Conservation (phyloP, 2,113 vertebrate genomes). For the Syrmaticus mikado region DNA sequence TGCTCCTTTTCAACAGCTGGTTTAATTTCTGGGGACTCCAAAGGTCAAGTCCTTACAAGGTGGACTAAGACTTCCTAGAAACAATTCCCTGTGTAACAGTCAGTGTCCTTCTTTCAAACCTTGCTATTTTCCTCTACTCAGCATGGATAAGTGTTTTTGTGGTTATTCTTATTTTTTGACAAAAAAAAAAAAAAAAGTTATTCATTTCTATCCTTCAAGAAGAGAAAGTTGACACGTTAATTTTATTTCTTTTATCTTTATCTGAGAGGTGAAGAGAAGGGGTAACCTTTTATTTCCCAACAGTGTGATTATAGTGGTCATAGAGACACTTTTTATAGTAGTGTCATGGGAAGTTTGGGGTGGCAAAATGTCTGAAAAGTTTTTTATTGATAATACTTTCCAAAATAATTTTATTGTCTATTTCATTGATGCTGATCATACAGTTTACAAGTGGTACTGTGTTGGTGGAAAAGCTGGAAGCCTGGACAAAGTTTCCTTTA, state of each 20-base stretch:
- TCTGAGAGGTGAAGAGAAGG: neutral
- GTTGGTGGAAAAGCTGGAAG: neutral
- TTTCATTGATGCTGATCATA: neutral
- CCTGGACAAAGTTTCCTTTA: neutral
- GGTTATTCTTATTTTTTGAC: fast-evolving
- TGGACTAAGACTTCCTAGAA: neutral
- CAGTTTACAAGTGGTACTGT: neutral
- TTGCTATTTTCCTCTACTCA: neutral
- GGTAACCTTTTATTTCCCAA: neutral
- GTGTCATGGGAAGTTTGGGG: neutral
- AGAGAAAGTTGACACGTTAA: neutral
- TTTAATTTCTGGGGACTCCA: neutral
- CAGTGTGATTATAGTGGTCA: neutral
- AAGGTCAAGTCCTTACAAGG: neutral
- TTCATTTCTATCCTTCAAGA: neutral
- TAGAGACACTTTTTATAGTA: neutral
- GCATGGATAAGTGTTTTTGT: neutral
- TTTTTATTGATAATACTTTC: neutral
- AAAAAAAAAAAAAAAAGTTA: neutral
- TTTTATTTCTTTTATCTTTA: neutral
- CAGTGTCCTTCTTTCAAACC: neutral
- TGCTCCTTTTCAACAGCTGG: neutral
- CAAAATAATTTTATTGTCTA: neutral
- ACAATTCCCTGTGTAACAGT: neutral
- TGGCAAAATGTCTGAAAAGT: neutral